Conservation (phyloP, 2,888 invertebrate species). For the Ellobium chinense region DNA sequence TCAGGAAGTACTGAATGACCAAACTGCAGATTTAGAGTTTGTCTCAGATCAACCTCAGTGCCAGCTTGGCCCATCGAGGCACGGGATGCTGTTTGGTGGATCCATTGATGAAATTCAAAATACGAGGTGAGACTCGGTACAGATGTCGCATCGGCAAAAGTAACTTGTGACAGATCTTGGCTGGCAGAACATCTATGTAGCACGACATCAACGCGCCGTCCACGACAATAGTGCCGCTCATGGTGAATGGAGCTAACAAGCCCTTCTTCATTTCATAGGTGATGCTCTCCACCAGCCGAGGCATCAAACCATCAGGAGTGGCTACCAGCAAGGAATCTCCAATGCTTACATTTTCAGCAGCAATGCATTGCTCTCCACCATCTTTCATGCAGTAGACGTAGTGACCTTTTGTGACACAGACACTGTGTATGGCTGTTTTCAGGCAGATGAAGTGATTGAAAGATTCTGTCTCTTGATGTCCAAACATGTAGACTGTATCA, state of each 20-base stretch:
- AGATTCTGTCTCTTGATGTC: neutral
- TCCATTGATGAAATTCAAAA: neutral
- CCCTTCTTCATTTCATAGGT: neutral
- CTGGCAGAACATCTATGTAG: neutral
- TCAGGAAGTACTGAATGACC: too few species aligned
- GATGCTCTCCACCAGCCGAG: neutral
- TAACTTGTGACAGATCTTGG: neutral
- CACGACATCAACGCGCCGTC: slow-evolving; percentile 14
- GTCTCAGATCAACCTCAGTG: neutral
- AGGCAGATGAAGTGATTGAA: neutral
- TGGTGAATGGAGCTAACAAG: slow-evolving; percentile 20
- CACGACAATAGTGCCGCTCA: neutral
- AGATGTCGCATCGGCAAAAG: neutral
- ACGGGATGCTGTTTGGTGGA: neutral
- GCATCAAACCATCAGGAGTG: neutral
- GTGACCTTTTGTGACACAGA: slow-evolving; percentile 1
- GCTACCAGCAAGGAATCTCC: neutral
- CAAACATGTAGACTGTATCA: slow-evolving; percentile 29
- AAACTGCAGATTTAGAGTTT: too few species aligned
- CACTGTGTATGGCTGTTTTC: neutral
- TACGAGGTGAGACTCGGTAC: neutral
- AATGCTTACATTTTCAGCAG: neutral
- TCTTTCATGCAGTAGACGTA: neutral
- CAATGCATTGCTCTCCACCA: neutral
- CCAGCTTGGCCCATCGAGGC: slow-evolving; percentile 2